Base-by-base conservation (phyloP, 2,113 vertebrate species). In the Microtus richardsoni region DNA sequence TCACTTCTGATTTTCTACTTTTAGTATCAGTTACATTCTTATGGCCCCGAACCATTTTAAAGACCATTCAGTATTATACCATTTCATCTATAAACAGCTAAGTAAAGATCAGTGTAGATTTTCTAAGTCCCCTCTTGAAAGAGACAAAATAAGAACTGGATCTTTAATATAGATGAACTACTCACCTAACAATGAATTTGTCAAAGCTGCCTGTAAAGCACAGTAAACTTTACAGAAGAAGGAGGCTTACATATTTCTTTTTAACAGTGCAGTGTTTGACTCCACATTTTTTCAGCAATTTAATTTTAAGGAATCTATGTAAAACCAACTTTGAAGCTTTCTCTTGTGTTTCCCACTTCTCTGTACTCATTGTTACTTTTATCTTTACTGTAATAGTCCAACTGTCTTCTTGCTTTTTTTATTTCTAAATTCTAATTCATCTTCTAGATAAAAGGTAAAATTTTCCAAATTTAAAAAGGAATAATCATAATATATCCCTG, bases 371-470 rank as follows among this genome's bases (percentile, higher is more conserved):
- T 47, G 28, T n/a, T 6, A 49, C 47, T 68, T 88, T 77, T 41
- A 24, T 71, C 73, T 85, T 24, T 66, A 44, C 12, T 82, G 0
- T 62, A 71, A 73, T 89, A 92, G 36, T 41, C 13, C 26, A 83
- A 0, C 2, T 70, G 19, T 74, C 64, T n/a, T 88, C 47, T 78
- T 80, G 44, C 17, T 89, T 54, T 3, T 52, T 82, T 82, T 79
- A 39, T 92, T 89, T 95, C 49, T 58, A 8, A 79, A 47, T 95
- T 93, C 24, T 60, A 91, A 66, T 88, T 94, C 33, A 66, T 74
- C 62, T 95, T 91, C 68, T 16, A 75, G 7, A 1, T 90, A 28
- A 28, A 7, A 28, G 22, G 58, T 26, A 26, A 60, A 60, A 28
- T 39, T 58, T 60, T 41, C 41, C 54, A 60, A 60, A 28, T 73